These are phyloP conservation scores for Chymomyza amoena DNA, from an alignment of 2,888 invertebrate species.

Conservation along the genomic window DNA sequence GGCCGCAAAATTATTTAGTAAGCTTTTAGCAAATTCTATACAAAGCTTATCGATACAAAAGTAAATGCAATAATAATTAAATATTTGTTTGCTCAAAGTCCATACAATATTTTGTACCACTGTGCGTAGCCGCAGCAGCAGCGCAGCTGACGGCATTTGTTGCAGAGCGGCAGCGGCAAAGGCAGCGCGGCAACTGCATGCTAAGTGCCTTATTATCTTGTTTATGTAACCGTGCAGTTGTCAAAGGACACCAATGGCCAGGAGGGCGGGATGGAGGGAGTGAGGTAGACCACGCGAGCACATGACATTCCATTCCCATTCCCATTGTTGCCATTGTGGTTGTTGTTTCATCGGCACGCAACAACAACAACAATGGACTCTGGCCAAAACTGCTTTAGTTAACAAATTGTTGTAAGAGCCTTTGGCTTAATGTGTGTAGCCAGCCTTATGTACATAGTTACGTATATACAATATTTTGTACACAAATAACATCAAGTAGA, in stretches of 20 bases:
- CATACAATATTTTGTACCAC: no score
- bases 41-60: no score
- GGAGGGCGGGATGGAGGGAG: slow-evolving; percentile 10
- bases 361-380: not conserved
- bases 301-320: slow-evolving; percentile 19
- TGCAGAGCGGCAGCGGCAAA: slow-evolving; percentile 7
- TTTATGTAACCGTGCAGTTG: slow-evolving; percentile 68
- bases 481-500: slow-evolving; percentile 50
- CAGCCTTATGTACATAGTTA: not conserved
- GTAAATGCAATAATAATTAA: no score
- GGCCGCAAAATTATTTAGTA: no score
- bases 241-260: slow-evolving; percentile 35
- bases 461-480: slow-evolving; percentile 45
- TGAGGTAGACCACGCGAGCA: slow-evolving; percentile 23
- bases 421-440: no score
- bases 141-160: slow-evolving; percentile 11
- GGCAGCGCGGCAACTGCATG: slow-evolving; percentile 55
- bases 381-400: slow-evolving; percentile 52
- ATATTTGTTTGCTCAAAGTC: no score
- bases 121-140: slow-evolving; percentile 1
- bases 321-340: slow-evolving; percentile 16
- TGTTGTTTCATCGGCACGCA: slow-evolving; percentile 26
- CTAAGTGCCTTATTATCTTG: slow-evolving; percentile 73
- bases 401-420: slow-evolving; percentile 52
- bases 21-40: no score